Conservation (phyloP, 2,888 invertebrate species). For the Antheraea assamensis region DNA sequence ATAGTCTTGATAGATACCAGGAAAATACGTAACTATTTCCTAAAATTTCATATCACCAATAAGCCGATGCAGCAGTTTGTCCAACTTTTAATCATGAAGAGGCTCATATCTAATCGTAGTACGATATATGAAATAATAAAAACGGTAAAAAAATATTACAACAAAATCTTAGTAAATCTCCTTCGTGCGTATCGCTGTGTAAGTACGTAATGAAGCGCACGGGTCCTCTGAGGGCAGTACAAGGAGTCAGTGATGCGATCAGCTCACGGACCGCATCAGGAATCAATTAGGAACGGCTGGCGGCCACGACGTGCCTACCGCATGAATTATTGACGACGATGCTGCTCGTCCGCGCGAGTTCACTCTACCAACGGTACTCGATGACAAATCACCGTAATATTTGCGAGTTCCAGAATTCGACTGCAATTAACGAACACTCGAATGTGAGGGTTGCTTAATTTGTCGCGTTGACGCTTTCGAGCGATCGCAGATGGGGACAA, state of each 20-base stretch:
- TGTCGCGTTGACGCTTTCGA: constrained; percentile 17
- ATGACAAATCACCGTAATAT: constrained; percentile 38
- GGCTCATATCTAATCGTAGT: background rate
- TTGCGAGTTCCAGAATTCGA: constrained; percentile 21
- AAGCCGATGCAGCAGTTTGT: too few species aligned
- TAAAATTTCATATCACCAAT: too few species aligned
- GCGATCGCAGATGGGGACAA: constrained; percentile 11
- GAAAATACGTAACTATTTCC: too few species aligned
- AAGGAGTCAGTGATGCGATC: constrained; percentile 79
- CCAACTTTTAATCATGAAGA: background rate
- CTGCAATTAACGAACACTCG: constrained; percentile 18
- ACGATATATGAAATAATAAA: background rate
- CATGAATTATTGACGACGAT: constrained; percentile 79
- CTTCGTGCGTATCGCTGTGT: constrained; percentile 53
- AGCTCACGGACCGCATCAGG: constrained; percentile 76
- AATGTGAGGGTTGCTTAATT: constrained; percentile 9
- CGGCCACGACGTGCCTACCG: constrained; percentile 75
- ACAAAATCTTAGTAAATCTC: constrained; percentile 51
- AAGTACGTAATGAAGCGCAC: constrained; percentile 76
- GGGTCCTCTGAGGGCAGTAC: constrained; percentile 69
- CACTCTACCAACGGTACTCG: constrained; percentile 55
- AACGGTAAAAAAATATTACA: constrained; percentile 34
- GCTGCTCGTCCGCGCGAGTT: constrained; percentile 49
- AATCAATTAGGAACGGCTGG: constrained; percentile 80
- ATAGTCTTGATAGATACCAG: background rate